A percentile compares a stretch with the other conserved stretches of the same genome.
Evolutionary conservation across 1,140 invertebrate species (phyloP).

Genomic region (Drosophila repletoides): DNA sequence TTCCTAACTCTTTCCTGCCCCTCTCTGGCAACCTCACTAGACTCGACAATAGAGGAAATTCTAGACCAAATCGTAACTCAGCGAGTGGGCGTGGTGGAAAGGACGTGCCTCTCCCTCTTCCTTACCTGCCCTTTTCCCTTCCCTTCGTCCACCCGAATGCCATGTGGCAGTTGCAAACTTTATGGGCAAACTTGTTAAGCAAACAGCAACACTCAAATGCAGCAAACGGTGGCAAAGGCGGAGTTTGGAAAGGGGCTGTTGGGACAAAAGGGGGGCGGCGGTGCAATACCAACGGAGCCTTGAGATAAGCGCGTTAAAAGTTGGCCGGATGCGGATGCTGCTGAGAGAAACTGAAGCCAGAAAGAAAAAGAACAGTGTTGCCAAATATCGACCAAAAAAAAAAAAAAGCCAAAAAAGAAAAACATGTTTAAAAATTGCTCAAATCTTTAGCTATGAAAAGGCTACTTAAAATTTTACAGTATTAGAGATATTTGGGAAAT

Average conservation of each 20-base stretch:
- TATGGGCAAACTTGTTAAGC: conserved; percentile 71
- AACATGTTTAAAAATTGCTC: too few relatives aligned
- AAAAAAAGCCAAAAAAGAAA: too few relatives aligned
- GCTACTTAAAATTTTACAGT: too few relatives aligned
- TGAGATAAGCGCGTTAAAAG: conserved; percentile 66
- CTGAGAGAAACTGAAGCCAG: neutral
- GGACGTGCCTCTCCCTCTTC: too few relatives aligned
- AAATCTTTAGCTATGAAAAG: too few relatives aligned
- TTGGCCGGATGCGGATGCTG: conserved; percentile 17
- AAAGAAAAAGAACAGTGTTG: neutral
- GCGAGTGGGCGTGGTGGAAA: too few relatives aligned
- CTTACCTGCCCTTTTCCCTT: too few relatives aligned
- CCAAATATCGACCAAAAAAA: too few relatives aligned
- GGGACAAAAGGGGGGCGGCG: conserved; percentile 3
- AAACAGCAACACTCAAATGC: conserved; percentile 51
- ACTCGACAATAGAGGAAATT: neutral
- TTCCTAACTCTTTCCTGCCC: neutral
- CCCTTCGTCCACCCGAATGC: too few relatives aligned
- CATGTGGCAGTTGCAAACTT: conserved; percentile 57
- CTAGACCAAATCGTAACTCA: conserved; percentile 8
- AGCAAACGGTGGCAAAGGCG: neutral
- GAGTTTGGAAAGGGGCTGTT: neutral
- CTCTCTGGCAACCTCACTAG: neutral
- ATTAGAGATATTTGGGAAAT: too few relatives aligned
- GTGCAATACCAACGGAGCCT: neutral